These are phyloP conservation scores for Spodoptera frugiperda DNA, from an alignment of 1,140 invertebrate genomes.

Conservation along the genomic window DNA sequence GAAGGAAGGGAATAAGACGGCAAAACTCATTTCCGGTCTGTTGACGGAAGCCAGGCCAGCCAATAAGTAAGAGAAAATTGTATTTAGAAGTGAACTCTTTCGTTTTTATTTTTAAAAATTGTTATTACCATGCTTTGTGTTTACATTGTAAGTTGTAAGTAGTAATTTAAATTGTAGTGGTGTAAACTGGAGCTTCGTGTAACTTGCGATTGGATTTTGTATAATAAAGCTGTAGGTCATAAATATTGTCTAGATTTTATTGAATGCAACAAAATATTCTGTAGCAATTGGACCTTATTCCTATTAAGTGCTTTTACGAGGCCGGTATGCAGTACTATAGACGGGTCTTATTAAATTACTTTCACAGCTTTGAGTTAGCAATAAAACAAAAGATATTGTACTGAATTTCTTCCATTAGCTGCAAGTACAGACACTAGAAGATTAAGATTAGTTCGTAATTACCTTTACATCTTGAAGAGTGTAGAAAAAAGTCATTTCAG, in stretches of 20 bases:
- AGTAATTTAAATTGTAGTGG: no score
- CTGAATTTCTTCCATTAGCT: no score
- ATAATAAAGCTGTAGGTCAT: no score
- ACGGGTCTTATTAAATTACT: no score
- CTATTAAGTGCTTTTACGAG: no score
- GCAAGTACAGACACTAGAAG: background rate
- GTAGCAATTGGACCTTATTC: background rate
- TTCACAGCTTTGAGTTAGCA: background rate
- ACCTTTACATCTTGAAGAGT: slow-evolving; percentile 8
- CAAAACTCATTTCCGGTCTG: slow-evolving; percentile 81
- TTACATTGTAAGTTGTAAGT: background rate
- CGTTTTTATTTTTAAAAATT: slow-evolving; percentile 22
- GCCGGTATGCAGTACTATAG: no score
- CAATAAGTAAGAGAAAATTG: slow-evolving; percentile 80
- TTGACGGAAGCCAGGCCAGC: slow-evolving; percentile 71
- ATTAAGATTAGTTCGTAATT: slow-evolving; percentile 29
- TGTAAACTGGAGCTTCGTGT: background rate
- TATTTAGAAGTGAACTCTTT: slow-evolving; percentile 64
- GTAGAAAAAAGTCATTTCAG: slow-evolving; percentile 25
- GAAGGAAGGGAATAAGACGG: slow-evolving; percentile 51
- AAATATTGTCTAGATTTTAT: no score
- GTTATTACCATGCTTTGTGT: slow-evolving; percentile 15
- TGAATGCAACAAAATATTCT: background rate
- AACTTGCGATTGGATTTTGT: background rate
- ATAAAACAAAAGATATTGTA: background rate